Evolutionary conservation across 2,113 vertebrate species (phyloP).

Genomic region (Otolemur garnettii): DNA sequence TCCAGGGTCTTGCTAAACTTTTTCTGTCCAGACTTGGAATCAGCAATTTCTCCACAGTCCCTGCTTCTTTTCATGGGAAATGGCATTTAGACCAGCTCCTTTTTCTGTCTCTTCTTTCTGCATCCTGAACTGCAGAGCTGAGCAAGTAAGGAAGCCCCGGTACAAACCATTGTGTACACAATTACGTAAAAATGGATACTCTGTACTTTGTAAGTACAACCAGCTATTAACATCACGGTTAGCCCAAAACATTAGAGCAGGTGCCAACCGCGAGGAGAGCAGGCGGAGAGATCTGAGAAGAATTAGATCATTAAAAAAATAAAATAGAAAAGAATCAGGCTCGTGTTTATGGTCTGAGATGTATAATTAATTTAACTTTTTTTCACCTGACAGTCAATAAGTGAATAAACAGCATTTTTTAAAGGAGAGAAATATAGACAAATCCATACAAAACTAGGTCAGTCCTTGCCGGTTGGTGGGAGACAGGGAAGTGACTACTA

Average conservation of each 20-base stretch:
- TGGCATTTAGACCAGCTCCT: background rate
- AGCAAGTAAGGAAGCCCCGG: no score
- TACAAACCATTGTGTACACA: accelerated
- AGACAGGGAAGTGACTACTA: accelerated
- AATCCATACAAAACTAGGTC: background rate
- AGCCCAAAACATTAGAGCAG: background rate
- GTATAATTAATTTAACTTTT: background rate
- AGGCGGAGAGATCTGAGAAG: background rate
- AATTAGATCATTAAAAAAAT: background rate
- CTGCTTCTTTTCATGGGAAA: background rate
- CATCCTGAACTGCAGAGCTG: background rate
- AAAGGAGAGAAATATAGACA: background rate
- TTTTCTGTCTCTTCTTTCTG: accelerated
- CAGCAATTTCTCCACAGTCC: background rate
- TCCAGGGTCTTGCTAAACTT: background rate
- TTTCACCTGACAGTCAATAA: background rate
- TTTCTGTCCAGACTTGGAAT: background rate
- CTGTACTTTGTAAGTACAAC: accelerated
- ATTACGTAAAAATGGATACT: accelerated
- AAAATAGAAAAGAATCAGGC: background rate
- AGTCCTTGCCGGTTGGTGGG: background rate
- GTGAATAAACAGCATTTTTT: constrained; percentile 26
- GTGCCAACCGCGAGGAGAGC: accelerated
- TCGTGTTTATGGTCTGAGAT: background rate
- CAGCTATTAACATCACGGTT: accelerated